Evolutionary conservation across 2,797 vertebrate genomes (phyloP).

Genomic region (Eulemur rubriventer): DNA sequence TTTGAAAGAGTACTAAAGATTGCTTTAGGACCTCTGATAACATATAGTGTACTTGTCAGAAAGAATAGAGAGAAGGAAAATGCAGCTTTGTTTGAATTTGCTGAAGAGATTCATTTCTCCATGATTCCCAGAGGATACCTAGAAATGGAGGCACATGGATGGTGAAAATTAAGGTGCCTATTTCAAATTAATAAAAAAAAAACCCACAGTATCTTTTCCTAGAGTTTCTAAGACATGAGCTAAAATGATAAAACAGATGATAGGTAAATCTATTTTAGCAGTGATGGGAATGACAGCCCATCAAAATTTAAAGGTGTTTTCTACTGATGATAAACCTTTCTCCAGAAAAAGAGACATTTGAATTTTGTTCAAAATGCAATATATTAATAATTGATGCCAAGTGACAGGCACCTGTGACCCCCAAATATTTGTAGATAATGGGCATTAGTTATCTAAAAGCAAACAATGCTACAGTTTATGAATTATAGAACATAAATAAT

Average conservation of each 20-base stretch:
- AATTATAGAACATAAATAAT: neutral
- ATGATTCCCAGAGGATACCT: neutral
- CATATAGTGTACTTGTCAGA: neutral
- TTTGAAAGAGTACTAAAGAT: neutral
- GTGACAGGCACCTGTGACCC: neutral
- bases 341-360: neutral
- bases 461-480: neutral
- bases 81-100: neutral
- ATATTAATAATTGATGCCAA: neutral
- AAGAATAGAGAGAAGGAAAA: neutral
- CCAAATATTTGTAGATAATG: conserved; percentile 7
- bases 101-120: neutral
- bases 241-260: conserved; percentile 31
- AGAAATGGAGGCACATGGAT: neutral
- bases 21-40: conserved; percentile 16
- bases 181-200: conserved; percentile 1
- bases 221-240: neutral
- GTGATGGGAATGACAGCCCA: neutral
- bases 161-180: neutral
- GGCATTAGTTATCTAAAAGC: conserved; percentile 5
- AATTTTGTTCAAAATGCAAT: conserved; percentile 33
- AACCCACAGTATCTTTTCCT: neutral
- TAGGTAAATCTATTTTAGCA: conserved; percentile 1
- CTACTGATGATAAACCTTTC: neutral
- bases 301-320: conserved; percentile 14